Percentiles rank a stretch among this genome's conserved stretches.
phyloP scores from a whole-genome alignment of 2,113 vertebrate genomes.

The Copsychus sechellarum region DNA sequence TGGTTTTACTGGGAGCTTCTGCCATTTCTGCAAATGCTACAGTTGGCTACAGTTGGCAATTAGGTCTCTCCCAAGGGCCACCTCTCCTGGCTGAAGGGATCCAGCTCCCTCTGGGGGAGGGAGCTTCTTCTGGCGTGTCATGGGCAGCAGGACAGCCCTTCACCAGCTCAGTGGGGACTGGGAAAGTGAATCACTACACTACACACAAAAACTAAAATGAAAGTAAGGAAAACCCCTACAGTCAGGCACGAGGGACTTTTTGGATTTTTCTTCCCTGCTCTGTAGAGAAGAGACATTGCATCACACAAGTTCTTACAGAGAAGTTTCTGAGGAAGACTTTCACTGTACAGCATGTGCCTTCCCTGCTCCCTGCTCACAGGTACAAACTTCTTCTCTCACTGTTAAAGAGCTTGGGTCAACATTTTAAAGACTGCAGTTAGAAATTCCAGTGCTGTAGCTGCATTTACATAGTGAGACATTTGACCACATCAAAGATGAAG shows the following conservation, averaged over 20 bases:
- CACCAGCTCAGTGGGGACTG: background rate
- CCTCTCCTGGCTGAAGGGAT: background rate
- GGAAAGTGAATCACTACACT: background rate
- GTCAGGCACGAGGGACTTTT: background rate
- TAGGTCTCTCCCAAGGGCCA: accelerated
- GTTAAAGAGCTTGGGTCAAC: background rate
- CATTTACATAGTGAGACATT: background rate
- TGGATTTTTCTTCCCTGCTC: background rate
- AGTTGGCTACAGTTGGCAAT: background rate
- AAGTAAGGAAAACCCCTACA: background rate
- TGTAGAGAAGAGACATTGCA: background rate
- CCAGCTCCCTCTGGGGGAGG: background rate
- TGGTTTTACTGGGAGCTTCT: background rate
- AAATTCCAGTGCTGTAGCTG: background rate
- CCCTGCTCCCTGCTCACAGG: background rate
- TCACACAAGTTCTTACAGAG: background rate
- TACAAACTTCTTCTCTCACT: background rate
- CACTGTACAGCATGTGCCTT: background rate
- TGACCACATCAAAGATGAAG: background rate
- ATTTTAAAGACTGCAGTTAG: background rate
- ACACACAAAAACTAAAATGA: background rate
- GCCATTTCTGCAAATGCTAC: background rate
- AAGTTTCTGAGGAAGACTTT: slow-evolving; percentile 29
- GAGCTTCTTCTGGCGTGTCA: background rate
- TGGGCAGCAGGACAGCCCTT: background rate